Conservation (phyloP, 2,797 vertebrate species). For the Acropternis orthonyx region DNA sequence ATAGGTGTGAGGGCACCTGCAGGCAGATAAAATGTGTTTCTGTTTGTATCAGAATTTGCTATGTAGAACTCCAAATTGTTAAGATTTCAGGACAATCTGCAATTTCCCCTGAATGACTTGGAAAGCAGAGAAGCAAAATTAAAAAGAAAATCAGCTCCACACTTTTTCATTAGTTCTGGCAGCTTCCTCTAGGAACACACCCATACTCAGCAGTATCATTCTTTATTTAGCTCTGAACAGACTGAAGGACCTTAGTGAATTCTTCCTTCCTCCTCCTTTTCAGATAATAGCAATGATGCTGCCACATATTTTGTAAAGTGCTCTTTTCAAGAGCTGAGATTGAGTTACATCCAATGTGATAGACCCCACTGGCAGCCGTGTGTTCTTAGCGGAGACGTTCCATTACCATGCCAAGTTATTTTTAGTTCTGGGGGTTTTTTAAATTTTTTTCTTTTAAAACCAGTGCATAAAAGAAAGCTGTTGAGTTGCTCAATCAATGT, state of each 20-base stretch:
- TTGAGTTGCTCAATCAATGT: conserved; percentile 71
- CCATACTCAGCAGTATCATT: conserved; percentile 60
- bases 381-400: conserved; percentile 30
- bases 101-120: neutral
- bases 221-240: conserved; percentile 65
- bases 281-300: conserved; percentile 15
- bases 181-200: conserved; percentile 62
- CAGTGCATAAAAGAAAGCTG: conserved; percentile 68
- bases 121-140: neutral
- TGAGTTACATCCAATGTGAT: conserved; percentile 43
- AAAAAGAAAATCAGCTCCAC: conserved; percentile 36
- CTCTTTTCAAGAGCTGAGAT: conserved; percentile 55
- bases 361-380: conserved; percentile 47
- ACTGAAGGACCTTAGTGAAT: conserved; percentile 37
- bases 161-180: conserved; percentile 61
- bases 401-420: conserved; percentile 62
- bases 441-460: neutral
- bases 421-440: conserved; percentile 63
- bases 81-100: conserved; percentile 12
- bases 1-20: conserved; percentile 61
- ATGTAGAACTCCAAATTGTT: neutral
- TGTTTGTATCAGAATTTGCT: conserved; percentile 1
- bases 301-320: conserved; percentile 37
- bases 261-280: conserved; percentile 44
- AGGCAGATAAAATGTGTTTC: conserved; percentile 34